Evolutionary conservation across 1,140 invertebrate species (phyloP).

Genomic region (Drosophila sulfurigaster): DNA sequence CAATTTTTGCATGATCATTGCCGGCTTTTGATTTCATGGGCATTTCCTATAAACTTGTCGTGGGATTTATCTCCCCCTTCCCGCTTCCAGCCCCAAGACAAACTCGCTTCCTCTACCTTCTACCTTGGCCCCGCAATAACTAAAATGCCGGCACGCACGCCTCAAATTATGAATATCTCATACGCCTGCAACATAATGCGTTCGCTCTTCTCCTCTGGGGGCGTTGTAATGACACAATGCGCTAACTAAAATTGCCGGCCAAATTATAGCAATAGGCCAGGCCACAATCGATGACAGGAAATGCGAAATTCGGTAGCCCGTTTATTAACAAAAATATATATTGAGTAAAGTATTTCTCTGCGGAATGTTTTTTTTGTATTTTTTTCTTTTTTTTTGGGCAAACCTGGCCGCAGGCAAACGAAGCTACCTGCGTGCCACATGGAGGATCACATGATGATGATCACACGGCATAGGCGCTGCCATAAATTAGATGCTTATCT

Average conservation of each 20-base stretch:
- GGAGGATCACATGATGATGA: conserved; percentile 30
- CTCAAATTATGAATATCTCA: conserved; percentile 55
- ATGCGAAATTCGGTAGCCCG: conserved; percentile 82
- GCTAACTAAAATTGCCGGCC: conserved; percentile 68
- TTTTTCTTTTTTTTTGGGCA: too few species aligned
- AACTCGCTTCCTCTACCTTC: background rate
- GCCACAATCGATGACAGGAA: conserved; percentile 55
- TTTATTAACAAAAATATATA: conserved; percentile 67
- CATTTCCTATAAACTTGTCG: conserved; percentile 70
- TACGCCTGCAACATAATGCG: conserved; percentile 11
- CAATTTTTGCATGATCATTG: conserved; percentile 75
- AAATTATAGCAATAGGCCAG: conserved; percentile 67
- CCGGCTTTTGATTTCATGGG: conserved; percentile 69
- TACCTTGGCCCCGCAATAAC: background rate
- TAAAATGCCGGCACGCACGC: conserved; percentile 69
- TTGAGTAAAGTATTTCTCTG: conserved; percentile 48
- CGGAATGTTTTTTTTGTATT: conserved; percentile 2
- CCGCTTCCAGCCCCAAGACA: background rate
- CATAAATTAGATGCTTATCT: conserved; percentile 81
- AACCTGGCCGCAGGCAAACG: background rate
- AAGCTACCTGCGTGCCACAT: conserved; percentile 26
- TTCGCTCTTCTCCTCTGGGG: conserved; percentile 2
- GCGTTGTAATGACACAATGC: conserved; percentile 71
- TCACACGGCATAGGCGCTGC: conserved; percentile 64
- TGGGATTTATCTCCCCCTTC: conserved; percentile 41